Conservation (phyloP, 2,113 vertebrate genomes). For the Leptodactylus fuscus region DNA sequence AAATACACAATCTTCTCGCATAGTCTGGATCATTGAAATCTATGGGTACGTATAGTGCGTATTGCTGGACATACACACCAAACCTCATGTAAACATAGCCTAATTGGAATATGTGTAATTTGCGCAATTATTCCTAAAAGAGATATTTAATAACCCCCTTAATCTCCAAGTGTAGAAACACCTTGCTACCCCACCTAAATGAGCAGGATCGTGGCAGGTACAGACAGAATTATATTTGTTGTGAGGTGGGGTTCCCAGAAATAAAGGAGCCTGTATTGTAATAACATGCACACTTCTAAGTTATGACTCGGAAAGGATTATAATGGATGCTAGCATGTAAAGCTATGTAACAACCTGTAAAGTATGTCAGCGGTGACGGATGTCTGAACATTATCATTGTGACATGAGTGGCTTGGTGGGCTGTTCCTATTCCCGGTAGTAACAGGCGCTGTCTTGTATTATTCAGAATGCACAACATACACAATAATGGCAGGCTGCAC, state of each 20-base stretch:
- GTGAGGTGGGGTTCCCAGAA: neutral
- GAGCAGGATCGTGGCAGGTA: neutral
- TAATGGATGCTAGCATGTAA: conserved; percentile 12
- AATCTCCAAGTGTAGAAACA: neutral
- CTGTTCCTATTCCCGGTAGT: neutral
- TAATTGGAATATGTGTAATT: too few relatives aligned
- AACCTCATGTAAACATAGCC: too few relatives aligned
- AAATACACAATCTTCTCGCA: too few relatives aligned
- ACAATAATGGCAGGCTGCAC: neutral
- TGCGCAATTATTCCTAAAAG: neutral
- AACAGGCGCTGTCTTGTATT: neutral
- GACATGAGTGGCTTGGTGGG: neutral
- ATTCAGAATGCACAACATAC: neutral
- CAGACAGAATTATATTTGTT: neutral
- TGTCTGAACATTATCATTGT: neutral
- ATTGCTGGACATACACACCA: too few relatives aligned
- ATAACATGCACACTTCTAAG: neutral
- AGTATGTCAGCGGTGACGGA: neutral
- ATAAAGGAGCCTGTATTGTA: neutral
- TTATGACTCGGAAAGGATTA: conserved; percentile 16
- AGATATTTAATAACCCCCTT: neutral
- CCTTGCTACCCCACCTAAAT: neutral
- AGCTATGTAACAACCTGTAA: neutral
- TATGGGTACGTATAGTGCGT: too few relatives aligned
- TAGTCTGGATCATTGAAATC: too few relatives aligned